These are phyloP conservation scores for Caenorhabditis drosophilae DNA, from an alignment of 2,888 invertebrate genomes.

Conservation along the genomic window DNA sequence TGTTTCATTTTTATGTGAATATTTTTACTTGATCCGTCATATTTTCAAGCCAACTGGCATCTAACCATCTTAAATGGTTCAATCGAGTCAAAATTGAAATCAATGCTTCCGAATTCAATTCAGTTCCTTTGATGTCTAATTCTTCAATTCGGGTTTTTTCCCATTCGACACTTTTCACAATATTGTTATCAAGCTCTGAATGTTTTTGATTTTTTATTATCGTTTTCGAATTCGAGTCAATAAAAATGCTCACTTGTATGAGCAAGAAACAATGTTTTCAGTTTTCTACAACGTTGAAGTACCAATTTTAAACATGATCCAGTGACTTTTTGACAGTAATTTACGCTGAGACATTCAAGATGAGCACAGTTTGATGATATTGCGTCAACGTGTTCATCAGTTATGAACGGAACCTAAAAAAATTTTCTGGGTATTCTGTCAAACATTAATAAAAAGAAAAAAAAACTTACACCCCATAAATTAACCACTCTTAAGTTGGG, in stretches of 20 bases:
- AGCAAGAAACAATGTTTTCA: constrained; percentile 90
- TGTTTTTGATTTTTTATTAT: neutral
- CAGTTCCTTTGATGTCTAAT: constrained; percentile 89
- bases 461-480: constrained; percentile 91
- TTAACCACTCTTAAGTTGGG: constrained; percentile 97
- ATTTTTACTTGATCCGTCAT: constrained; percentile 91
- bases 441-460: no score
- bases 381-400: constrained; percentile 97
- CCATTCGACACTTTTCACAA: constrained; percentile 96
- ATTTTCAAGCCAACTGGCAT: constrained; percentile 95
- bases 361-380: constrained; percentile 76
- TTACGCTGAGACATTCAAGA: constrained; percentile 94
- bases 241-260: constrained; percentile 79
- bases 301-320: constrained; percentile 92
- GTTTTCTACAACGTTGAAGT: constrained; percentile 87
- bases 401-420: constrained; percentile 71
- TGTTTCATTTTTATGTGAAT: no score
- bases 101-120: constrained; percentile 89
- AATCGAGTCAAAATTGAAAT: constrained; percentile 88
- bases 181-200: constrained; percentile 85
- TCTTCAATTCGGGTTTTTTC: constrained; percentile 90
- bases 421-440: no score
- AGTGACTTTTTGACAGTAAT: constrained; percentile 94
- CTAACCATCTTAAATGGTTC: constrained; percentile 84
- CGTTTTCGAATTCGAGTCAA: constrained; percentile 33